phyloP scores from a whole-genome alignment of 92 coral and sea anemone species.

The Zoanthus gigantus region DNA sequence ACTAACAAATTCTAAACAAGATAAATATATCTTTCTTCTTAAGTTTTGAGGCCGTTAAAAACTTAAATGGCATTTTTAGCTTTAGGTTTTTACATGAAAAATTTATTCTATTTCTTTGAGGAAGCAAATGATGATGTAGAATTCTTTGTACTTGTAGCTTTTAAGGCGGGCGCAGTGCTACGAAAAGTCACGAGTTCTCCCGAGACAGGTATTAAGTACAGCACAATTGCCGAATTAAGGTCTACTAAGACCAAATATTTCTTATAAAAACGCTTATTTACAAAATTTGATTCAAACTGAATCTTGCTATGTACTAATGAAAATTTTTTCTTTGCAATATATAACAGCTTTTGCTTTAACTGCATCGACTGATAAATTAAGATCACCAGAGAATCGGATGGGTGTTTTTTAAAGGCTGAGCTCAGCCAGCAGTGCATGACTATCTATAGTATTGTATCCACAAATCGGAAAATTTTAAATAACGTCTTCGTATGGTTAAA shows the following conservation, averaged over 20 bases:
- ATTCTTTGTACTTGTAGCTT: conserved; percentile 2
- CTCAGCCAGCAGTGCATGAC: not conserved
- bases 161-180: conserved; percentile 5
- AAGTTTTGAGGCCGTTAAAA: conserved; percentile 59
- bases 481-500: conserved; percentile 28
- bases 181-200: not conserved
- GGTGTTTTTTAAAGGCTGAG: no score
- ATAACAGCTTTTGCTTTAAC: not conserved
- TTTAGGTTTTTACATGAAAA: not conserved
- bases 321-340: not conserved
- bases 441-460: conserved; percentile 31
- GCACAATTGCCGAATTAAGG: not conserved
- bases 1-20: conserved; percentile 67
- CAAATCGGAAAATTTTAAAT: conserved; percentile 31
- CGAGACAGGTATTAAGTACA: conserved; percentile 6
- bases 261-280: conserved; percentile 12
- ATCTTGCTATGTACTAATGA: not conserved
- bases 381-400: not conserved
- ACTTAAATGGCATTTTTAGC: not conserved
- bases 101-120: not conserved
- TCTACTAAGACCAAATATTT: conserved; percentile 4
- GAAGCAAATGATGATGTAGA: not conserved
- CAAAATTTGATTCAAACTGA: conserved; percentile 24
- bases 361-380: not conserved
- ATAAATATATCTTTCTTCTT: conserved; percentile 62